Evolutionary conservation across 2,888 invertebrate species (phyloP).

Genomic region (Pseudeuparius sepicola): DNA sequence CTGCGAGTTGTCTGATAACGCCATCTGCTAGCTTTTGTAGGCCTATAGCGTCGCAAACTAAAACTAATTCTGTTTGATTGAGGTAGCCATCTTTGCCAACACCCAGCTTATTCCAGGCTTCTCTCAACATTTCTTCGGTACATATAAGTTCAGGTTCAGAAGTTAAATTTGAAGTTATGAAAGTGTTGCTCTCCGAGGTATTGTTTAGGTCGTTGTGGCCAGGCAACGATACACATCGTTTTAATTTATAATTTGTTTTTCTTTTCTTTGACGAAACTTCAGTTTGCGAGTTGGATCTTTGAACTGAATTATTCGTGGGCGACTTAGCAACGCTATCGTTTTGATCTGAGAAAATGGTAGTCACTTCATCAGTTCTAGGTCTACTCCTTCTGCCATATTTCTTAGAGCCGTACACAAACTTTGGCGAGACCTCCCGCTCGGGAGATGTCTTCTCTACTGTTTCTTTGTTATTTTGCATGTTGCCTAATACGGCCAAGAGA

Average conservation of each 20-base stretch:
- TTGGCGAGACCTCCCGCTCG: conserved; percentile 62
- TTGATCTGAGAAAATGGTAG: conserved; percentile 33
- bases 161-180: conserved; percentile 35
- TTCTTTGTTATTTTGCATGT: conserved; percentile 32
- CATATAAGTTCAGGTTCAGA: conserved; percentile 33
- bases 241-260: conserved; percentile 42
- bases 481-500: conserved; percentile 56
- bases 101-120: conserved; percentile 53
- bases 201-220: conserved; percentile 32
- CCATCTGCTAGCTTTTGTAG: conserved; percentile 54
- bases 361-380: conserved; percentile 42
- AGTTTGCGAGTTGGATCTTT: conserved; percentile 46
- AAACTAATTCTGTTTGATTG: conserved; percentile 51
- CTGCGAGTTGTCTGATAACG: conserved; percentile 54
- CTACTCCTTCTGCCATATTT: conserved; percentile 60
- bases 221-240: conserved; percentile 48
- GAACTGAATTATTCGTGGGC: conserved; percentile 36
- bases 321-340: conserved; percentile 33
- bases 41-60: conserved; percentile 57
- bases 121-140: conserved; percentile 50
- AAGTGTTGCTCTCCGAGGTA: conserved; percentile 34
- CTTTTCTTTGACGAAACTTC: conserved; percentile 44
- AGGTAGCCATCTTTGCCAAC: conserved; percentile 52
- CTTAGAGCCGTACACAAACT: conserved; percentile 62
- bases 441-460: conserved; percentile 42